Evolutionary conservation across 2,797 vertebrate genomes (phyloP).

Genomic region (Muscicapa comitata): DNA sequence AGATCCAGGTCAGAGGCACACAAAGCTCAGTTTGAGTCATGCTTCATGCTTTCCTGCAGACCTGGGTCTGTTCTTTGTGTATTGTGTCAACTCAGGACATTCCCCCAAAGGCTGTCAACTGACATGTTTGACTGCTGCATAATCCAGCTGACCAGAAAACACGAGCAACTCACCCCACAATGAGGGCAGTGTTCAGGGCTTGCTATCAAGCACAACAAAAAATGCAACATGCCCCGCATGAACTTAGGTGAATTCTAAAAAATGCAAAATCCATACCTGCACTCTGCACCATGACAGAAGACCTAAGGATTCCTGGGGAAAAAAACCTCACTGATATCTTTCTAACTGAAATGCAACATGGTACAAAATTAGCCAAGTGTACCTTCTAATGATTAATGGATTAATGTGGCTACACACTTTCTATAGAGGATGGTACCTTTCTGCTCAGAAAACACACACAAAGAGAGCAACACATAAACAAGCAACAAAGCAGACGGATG

Average conservation of each 20-base stretch:
- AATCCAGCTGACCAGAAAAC: constrained; percentile 22
- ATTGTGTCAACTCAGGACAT: constrained; percentile 26
- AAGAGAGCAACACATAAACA: background rate
- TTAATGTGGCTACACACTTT: fast-evolving
- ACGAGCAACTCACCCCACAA: background rate
- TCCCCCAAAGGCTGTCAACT: background rate
- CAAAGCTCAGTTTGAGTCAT: background rate
- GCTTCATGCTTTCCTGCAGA: background rate
- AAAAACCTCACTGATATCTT: background rate
- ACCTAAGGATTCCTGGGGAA: background rate
- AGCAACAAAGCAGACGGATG: background rate
- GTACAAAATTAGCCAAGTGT: background rate
- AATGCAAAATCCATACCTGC: background rate
- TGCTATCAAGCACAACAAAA: background rate
- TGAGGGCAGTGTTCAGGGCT: background rate
- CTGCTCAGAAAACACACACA: background rate
- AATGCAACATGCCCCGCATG: background rate
- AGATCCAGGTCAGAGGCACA: background rate
- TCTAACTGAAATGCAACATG: background rate
- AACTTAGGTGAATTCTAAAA: background rate
- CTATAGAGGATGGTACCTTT: background rate
- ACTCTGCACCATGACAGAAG: background rate
- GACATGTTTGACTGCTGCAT: background rate
- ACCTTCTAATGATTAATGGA: background rate
- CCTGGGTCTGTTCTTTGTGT: background rate